These are phyloP conservation scores for Hyppa rectilinea DNA, from an alignment of 2,888 invertebrate genomes.

Conservation along the genomic window DNA sequence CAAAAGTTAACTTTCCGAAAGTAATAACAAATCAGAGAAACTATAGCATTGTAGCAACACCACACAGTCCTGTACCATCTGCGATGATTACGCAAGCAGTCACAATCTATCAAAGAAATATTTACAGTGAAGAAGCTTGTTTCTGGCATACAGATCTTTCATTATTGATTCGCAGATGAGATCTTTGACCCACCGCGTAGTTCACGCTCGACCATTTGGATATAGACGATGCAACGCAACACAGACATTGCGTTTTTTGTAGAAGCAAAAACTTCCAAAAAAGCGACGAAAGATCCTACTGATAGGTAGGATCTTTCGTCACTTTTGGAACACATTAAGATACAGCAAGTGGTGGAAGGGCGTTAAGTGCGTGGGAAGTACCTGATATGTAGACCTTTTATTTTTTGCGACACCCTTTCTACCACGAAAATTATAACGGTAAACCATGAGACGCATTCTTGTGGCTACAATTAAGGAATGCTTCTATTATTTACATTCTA, in stretches of 20 bases:
- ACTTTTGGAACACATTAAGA: slow-evolving; percentile 11
- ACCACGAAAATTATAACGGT: neutral
- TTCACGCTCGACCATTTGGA: slow-evolving; percentile 11
- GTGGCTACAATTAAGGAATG: neutral
- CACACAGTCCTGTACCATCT: slow-evolving; percentile 2
- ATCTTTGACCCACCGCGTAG: slow-evolving; percentile 36
- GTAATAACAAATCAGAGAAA: slow-evolving; percentile 3
- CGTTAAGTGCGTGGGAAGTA: neutral
- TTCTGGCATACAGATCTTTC: slow-evolving; percentile 34
- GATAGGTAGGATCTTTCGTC: slow-evolving; percentile 9
- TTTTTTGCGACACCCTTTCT: slow-evolving; percentile 15
- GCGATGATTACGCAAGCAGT: slow-evolving; percentile 23
- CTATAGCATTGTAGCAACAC: slow-evolving; percentile 11
- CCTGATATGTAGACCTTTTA: neutral
- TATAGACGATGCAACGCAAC: slow-evolving; percentile 3
- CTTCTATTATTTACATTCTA: neutral
- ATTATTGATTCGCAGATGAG: slow-evolving; percentile 22
- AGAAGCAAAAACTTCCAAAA: neutral
- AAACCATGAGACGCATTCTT: neutral
- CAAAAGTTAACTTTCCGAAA: neutral
- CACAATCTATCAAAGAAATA: slow-evolving; percentile 3
- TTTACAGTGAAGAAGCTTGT: slow-evolving; percentile 1
- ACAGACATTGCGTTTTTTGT: slow-evolving; percentile 15
- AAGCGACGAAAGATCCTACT: no score
- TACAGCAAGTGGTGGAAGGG: neutral